phyloP scores from a whole-genome alignment of 2,113 vertebrate genomes.

The Leiothrix lutea region DNA sequence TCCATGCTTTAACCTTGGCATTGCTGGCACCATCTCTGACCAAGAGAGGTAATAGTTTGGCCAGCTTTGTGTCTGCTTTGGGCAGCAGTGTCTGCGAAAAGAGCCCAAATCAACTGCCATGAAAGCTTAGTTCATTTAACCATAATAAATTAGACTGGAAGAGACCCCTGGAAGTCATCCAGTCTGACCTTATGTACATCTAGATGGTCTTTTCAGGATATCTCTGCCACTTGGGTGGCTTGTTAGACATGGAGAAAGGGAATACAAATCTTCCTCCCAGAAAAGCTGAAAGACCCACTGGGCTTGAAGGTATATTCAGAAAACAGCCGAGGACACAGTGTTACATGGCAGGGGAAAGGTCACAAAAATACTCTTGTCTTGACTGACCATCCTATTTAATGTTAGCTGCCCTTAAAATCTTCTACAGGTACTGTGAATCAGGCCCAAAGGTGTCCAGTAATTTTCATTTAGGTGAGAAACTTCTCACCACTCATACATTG shows the following conservation, averaged over 20 bases:
- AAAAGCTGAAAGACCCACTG: background rate
- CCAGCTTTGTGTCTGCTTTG: too few relatives aligned
- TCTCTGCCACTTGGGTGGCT: background rate
- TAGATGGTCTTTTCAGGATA: background rate
- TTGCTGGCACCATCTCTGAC: too few relatives aligned
- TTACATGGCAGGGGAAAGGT: background rate
- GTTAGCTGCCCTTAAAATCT: background rate
- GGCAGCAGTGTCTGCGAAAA: too few relatives aligned
- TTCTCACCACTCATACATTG: background rate
- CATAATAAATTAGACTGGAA: background rate
- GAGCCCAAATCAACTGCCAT: background rate
- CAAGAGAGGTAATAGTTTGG: accelerated
- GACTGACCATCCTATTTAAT: background rate
- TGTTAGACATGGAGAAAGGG: background rate
- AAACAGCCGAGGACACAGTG: background rate
- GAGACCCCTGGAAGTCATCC: background rate
- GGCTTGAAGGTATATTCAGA: background rate
- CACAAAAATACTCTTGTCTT: background rate
- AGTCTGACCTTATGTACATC: background rate
- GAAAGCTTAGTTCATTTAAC: background rate
- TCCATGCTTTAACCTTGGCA: too few relatives aligned
- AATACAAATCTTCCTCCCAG: background rate
- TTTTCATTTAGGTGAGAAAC: background rate
- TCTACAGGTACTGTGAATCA: background rate
- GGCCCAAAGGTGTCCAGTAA: background rate